Evolutionary conservation across 2,888 invertebrate genomes (phyloP), one percentile per base, ranked within the genome.

Genomic region (Acanthosepion lycidas): DNA sequence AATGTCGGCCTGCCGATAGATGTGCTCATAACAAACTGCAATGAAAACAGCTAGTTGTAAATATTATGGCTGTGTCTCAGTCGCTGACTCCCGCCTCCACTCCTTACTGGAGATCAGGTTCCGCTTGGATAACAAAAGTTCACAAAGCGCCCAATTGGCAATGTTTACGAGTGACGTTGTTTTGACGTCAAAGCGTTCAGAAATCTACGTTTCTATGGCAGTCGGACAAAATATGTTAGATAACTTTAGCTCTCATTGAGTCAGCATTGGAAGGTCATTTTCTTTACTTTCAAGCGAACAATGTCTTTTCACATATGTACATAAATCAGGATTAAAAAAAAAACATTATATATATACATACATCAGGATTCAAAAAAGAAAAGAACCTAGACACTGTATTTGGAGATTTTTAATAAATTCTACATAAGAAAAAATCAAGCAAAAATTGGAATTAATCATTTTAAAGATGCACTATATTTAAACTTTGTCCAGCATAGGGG

Each of bases 171-270:
- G 78, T 78, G 78, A 78, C 78, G 78, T 78, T 9, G 28, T 5
- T 26, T 78, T 78, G 78, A 78, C 78, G 78, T 78, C 78, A 78
- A 33, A n/a, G 15, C 78, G 78, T 78, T 78, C 78, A 78, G n/a
- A 78, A n/a, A 78, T 78, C 78, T 78, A 12, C 12, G 78, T 78
- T 78, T 33, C 78, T 78, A n/a, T 78, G n/a, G 78, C 78, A 78
- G 20, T 33, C 78, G n/a, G 78, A 78, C 78, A 78, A 78, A 78
- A 78, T n/a, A 78, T 78, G n/a, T 78, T 15, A 33, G 78, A 78
- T 78, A 78, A 78, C 78, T 78, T 78, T 78, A 78, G 78, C 28
- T 78, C 64, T 64, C 64, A 78, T 78, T 78, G 78, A 78, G n/a
- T 78, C n/a, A n/a, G n/a, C n/a, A 78, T 78, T 15, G n/a, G 15